Conservation (phyloP, 2,888 invertebrate genomes). For the Drosophila acutilabella region DNA sequence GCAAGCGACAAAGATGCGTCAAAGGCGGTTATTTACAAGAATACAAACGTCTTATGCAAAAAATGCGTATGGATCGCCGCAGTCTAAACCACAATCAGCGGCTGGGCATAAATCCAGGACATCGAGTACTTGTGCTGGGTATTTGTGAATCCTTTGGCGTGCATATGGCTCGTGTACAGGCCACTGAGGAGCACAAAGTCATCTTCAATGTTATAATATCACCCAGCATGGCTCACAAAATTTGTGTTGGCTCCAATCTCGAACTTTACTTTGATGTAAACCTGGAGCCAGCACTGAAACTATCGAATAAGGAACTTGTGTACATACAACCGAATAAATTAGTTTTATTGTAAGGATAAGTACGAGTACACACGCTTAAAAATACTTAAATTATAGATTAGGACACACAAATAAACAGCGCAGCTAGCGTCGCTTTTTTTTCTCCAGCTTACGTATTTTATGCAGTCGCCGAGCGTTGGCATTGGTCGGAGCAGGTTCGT, state of each 20-base stretch:
- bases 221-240: constrained; percentile 3
- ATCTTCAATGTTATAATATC: constrained; percentile 41
- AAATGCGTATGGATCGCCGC: constrained; percentile 46
- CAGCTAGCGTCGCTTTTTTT: constrained; percentile 82
- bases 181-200: neutral
- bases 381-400: constrained; percentile 27
- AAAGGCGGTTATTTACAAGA: constrained; percentile 45
- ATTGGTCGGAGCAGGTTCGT: constrained; percentile 24
- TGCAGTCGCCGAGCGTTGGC: constrained; percentile 77
- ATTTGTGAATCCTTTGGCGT: constrained; percentile 40
- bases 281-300: constrained; percentile 10
- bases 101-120: constrained; percentile 33
- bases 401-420: neutral
- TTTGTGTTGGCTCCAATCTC: constrained; percentile 13
- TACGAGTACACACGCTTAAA: constrained; percentile 20
- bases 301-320: constrained; percentile 37
- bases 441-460: constrained; percentile 82
- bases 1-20: constrained; percentile 25
- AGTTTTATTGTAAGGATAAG: constrained; percentile 47
- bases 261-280: constrained; percentile 40
- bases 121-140: constrained; percentile 28
- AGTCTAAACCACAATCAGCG: constrained; percentile 43
- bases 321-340: constrained; percentile 53
- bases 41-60: constrained; percentile 30
- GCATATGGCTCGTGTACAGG: constrained; percentile 38